phyloP scores from a whole-genome alignment of 37 sponge, comb jelly and placozoan species.

The Ephydatia muelleri region DNA sequence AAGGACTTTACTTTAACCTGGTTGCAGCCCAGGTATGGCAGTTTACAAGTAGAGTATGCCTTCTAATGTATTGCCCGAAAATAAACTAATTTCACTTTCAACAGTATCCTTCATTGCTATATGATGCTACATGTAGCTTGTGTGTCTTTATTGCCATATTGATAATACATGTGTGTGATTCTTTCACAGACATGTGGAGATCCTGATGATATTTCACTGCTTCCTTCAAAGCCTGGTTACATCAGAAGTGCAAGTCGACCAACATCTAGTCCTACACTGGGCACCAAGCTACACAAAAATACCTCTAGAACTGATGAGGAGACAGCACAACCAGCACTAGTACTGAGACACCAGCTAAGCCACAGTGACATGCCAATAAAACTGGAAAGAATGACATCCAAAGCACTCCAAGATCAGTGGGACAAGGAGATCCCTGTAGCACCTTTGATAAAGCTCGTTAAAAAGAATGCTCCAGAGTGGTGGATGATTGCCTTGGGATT shows the following conservation, averaged over 20 bases:
- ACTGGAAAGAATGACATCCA: not conserved
- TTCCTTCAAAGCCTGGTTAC: too few relatives aligned
- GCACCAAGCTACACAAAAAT: not conserved
- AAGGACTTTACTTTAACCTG: slow-evolving; percentile 90
- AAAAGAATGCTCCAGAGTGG: slow-evolving; percentile 70
- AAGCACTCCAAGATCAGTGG: slow-evolving; percentile 14
- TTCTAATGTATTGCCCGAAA: too few relatives aligned
- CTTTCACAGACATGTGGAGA: not conserved
- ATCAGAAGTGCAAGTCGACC: too few relatives aligned
- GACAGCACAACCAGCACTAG: too few relatives aligned
- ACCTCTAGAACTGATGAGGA: not conserved
- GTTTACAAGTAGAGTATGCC: too few relatives aligned
- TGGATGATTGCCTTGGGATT: slow-evolving; percentile 60
- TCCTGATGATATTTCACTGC: not conserved
- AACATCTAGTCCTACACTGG: not conserved
- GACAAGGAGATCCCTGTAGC: slow-evolving; percentile 43
- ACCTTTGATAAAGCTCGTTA: slow-evolving; percentile 12
- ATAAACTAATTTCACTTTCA: too few relatives aligned
- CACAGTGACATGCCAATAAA: not conserved
- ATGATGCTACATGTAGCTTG: not conserved
- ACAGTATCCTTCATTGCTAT: not conserved
- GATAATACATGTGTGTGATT: not conserved
- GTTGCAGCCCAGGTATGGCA: slow-evolving; percentile 81
- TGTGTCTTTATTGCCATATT: not conserved
- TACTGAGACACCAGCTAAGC: too few relatives aligned